These are phyloP conservation scores for Maniola jurtina DNA, from an alignment of 1,140 invertebrate genomes.

Conservation along the genomic window DNA sequence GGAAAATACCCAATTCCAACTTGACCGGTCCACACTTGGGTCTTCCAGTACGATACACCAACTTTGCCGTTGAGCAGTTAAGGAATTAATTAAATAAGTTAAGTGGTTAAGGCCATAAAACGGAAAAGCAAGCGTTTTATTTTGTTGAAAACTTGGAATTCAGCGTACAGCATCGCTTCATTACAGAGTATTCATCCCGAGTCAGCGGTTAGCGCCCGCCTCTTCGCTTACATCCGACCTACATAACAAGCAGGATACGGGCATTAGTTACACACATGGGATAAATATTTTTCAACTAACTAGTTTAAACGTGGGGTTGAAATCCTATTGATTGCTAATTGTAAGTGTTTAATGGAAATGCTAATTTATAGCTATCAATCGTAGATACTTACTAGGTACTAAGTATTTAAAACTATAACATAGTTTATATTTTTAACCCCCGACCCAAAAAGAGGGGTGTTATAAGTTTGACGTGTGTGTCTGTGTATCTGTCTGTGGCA, in stretches of 20 bases:
- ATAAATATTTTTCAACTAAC: conserved; percentile 11
- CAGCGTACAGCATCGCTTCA: conserved; percentile 52
- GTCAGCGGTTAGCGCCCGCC: conserved; percentile 40
- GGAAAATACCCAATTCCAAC: too few relatives aligned
- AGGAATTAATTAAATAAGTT: conserved; percentile 5
- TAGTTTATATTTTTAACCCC: too few relatives aligned
- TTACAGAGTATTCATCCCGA: conserved; percentile 53
- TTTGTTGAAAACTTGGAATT: conserved; percentile 46
- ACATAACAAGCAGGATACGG: conserved; percentile 30
- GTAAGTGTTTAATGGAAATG: background rate
- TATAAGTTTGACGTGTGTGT: too few relatives aligned
- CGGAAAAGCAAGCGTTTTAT: conserved; percentile 26
- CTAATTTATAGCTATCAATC: too few relatives aligned
- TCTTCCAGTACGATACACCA: too few relatives aligned
- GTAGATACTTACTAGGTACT: too few relatives aligned
- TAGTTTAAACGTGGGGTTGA: background rate
- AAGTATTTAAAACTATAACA: too few relatives aligned
- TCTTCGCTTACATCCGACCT: conserved; percentile 48
- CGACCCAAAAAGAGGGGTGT: too few relatives aligned
- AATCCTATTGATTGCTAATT: background rate
- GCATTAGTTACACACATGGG: conserved; percentile 6
- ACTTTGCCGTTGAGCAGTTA: background rate
- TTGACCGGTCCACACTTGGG: too few relatives aligned
- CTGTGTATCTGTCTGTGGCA: too few relatives aligned
- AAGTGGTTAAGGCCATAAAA: conserved; percentile 7